These are phyloP conservation scores for Myathropa florea DNA, from an alignment of 2,888 invertebrate genomes.

Conservation along the genomic window DNA sequence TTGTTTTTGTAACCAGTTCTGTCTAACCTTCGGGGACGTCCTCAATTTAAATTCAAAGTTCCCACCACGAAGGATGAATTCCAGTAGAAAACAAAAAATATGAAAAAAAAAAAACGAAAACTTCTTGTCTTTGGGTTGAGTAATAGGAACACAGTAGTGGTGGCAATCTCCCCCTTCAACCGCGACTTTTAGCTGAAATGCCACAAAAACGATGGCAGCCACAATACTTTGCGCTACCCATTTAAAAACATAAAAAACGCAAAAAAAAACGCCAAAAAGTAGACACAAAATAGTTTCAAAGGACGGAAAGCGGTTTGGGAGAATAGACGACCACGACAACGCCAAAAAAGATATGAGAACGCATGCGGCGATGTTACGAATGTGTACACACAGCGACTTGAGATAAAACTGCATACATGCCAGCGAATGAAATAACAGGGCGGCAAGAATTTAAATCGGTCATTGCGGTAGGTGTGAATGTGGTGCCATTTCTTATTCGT, in stretches of 20 bases:
- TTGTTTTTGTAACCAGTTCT: conserved; percentile 36
- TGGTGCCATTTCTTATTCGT: conserved; percentile 4
- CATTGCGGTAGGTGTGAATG: conserved; percentile 38
- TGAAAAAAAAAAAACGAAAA: conserved; percentile 28
- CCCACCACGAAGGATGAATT: conserved; percentile 39
- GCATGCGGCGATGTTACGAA: background rate
- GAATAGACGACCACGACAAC: background rate
- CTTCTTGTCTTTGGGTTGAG: conserved; percentile 57
- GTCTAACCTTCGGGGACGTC: conserved; percentile 68
- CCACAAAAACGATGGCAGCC: background rate
- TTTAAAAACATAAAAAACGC: background rate
- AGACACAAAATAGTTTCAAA: conserved; percentile 9
- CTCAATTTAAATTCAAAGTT: conserved; percentile 67
- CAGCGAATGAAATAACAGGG: conserved; percentile 14
- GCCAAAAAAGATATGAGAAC: background rate
- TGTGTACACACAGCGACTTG: background rate
- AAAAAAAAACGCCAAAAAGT: background rate
- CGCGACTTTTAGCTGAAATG: conserved; percentile 52
- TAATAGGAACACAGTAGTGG: conserved; percentile 41
- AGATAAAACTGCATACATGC: conserved; percentile 14
- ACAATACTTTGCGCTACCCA: conserved; percentile 15
- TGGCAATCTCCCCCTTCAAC: conserved; percentile 19
- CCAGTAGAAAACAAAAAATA: background rate
- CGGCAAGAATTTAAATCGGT: conserved; percentile 23
- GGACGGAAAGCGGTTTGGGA: background rate